Percentiles rank a stretch among this genome's conserved stretches.
Conservation (phyloP, 23 tunicate genomes). For the Clavelina lepadiformis region DNA sequence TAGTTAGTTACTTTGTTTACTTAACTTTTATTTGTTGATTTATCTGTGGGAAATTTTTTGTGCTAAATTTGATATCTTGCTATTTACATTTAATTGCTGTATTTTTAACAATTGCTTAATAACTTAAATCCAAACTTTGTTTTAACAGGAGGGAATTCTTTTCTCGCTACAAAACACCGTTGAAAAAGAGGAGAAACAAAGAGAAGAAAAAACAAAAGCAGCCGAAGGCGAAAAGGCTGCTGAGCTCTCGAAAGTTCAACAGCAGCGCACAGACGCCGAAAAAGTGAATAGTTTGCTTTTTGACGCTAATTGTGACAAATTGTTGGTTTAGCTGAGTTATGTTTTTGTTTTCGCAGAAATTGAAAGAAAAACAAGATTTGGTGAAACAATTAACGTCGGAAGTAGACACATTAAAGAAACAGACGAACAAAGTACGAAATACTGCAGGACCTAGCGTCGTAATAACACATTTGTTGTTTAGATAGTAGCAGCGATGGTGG, state of each 20-base stretch:
- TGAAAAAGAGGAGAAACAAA: slow-evolving; percentile 37
- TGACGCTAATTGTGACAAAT: background rate
- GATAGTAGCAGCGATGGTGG: too few species aligned
- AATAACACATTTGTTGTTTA: too few species aligned
- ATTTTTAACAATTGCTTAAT: too few species aligned
- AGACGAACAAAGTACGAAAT: slow-evolving; percentile 26
- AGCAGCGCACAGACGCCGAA: slow-evolving; percentile 6
- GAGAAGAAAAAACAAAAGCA: slow-evolving; percentile 16
- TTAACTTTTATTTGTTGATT: too few species aligned
- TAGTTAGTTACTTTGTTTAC: too few species aligned
- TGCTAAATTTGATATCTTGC: too few species aligned
- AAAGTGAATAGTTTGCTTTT: background rate
- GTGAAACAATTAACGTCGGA: slow-evolving; percentile 11
- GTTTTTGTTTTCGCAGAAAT: slow-evolving; percentile 18
- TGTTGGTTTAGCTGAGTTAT: too few species aligned
- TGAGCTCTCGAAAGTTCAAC: background rate
- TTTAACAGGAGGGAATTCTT: slow-evolving; percentile 44
- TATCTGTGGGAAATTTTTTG: too few species aligned
- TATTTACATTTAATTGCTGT: too few species aligned
- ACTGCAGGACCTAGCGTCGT: too few species aligned
- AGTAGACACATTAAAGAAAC: slow-evolving; percentile 25
- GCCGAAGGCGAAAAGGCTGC: slow-evolving; percentile 16
- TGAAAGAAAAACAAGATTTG: slow-evolving; percentile 5
- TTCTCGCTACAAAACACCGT: slow-evolving; percentile 30
- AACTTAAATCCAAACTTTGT: too few species aligned